Percentiles rank a stretch among this genome's conserved stretches.
Evolutionary conservation across 2,113 vertebrate genomes (phyloP).

Genomic region (Todiramphus chloris): DNA sequence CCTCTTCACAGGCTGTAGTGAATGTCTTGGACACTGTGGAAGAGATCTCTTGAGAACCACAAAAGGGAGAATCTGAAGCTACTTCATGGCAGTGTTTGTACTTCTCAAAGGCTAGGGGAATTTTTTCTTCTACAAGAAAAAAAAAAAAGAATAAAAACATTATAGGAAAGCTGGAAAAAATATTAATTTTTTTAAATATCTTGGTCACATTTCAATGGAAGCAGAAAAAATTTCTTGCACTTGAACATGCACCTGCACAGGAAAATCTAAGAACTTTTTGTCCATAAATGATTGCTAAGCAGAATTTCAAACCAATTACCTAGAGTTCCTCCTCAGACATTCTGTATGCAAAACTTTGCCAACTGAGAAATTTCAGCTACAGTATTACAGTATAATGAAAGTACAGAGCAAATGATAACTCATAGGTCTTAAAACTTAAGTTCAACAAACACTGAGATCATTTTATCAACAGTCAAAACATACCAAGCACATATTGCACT

Average conservation of each 20-base stretch:
- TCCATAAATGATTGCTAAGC: background rate
- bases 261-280: background rate
- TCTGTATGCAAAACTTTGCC: background rate
- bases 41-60: slow-evolving; percentile 19
- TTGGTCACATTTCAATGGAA: background rate
- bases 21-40: slow-evolving; percentile 9
- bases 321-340: background rate
- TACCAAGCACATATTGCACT: background rate
- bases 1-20: slow-evolving; percentile 30
- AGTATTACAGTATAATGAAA: background rate
- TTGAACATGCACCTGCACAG: background rate
- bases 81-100: slow-evolving; percentile 27
- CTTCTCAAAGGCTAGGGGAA: background rate
- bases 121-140: background rate
- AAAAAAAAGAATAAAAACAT: background rate
- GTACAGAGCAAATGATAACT: background rate
- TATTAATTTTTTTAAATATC: background rate
- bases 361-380: background rate
- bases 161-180: background rate
- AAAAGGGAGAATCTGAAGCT: slow-evolving; percentile 13
- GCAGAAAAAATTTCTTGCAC: background rate
- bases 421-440: background rate
- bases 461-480: background rate
- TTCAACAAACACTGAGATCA: background rate
- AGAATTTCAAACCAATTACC: background rate